These are phyloP conservation scores for Calosoma granatense DNA, from an alignment of 1,140 invertebrate species.

Conservation along the genomic window DNA sequence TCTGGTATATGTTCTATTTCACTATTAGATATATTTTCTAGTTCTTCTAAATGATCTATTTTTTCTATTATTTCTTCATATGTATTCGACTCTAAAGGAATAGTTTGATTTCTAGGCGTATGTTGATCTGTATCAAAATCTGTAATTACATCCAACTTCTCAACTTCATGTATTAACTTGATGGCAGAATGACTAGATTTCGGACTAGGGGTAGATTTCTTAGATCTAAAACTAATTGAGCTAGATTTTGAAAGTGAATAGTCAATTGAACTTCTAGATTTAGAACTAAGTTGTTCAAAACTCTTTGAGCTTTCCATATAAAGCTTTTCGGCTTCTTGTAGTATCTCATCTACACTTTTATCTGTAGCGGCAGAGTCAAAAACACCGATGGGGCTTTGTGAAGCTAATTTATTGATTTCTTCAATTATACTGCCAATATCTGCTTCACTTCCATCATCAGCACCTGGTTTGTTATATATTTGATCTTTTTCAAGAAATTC, in stretches of 20 bases:
- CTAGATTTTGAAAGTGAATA: background rate
- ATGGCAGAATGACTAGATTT: background rate
- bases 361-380: conserved; percentile 23
- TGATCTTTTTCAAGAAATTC: conserved; percentile 29
- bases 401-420: conserved; percentile 32
- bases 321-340: conserved; percentile 31
- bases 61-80: too few relatives aligned
- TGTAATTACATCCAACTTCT: background rate
- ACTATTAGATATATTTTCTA: too few relatives aligned
- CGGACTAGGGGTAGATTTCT: conserved; percentile 1
- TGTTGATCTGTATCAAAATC: too few relatives aligned
- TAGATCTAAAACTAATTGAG: background rate
- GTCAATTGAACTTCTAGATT: conserved; percentile 14
- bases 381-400: conserved; percentile 31
- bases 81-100: too few relatives aligned
- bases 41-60: too few relatives aligned
- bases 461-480: conserved; percentile 14
- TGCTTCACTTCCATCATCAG: conserved; percentile 22
- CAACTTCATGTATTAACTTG: background rate
- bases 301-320: conserved; percentile 34
- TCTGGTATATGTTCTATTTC: too few relatives aligned
- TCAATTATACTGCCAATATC: conserved; percentile 34
- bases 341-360: conserved; percentile 31
- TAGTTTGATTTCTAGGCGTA: too few relatives aligned
- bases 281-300: conserved; percentile 32